These are phyloP conservation scores for Crossaster papposus DNA, from an alignment of 53 echinoderm and acorn worm species.

Conservation along the genomic window DNA sequence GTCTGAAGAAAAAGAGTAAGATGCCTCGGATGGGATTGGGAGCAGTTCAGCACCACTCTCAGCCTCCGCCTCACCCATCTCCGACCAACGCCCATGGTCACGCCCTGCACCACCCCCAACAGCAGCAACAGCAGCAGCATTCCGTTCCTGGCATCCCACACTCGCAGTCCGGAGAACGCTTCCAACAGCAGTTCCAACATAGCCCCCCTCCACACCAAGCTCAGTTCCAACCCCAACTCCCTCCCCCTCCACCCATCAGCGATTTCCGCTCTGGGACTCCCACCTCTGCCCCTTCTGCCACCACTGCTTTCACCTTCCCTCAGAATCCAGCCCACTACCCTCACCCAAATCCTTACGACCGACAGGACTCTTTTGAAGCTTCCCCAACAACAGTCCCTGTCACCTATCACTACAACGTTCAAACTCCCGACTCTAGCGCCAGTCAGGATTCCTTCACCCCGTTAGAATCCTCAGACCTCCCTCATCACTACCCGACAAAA, in stretches of 20 bases:
- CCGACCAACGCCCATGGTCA: constrained; percentile 46
- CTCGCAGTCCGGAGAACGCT: constrained; percentile 85
- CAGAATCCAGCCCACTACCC: constrained; percentile 44
- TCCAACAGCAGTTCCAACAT: constrained; percentile 71
- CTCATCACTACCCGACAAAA: constrained; percentile 25
- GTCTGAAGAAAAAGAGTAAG: constrained; percentile 82
- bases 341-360: constrained; percentile 52
- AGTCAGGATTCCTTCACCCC: constrained; percentile 82
- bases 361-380: constrained; percentile 57
- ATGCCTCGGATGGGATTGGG: constrained; percentile 92
- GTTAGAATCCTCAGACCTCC: constrained; percentile 42
- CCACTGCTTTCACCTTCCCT: constrained; percentile 38
- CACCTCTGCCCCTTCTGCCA: constrained; percentile 27
- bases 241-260: constrained; percentile 34
- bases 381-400: constrained; percentile 18
- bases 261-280: constrained; percentile 52
- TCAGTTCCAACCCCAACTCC: constrained; percentile 50
- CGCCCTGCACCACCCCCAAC: constrained; percentile 18
- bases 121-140: constrained; percentile 18
- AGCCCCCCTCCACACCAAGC: constrained; percentile 24
- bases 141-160: constrained; percentile 68
- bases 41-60: constrained; percentile 74
- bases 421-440: constrained; percentile 85
- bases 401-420: constrained; percentile 65
- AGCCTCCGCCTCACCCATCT: constrained; percentile 60